Conservation (phyloP, 64 coral and sea anemone genomes). For the Stichodactyla helianthus region DNA sequence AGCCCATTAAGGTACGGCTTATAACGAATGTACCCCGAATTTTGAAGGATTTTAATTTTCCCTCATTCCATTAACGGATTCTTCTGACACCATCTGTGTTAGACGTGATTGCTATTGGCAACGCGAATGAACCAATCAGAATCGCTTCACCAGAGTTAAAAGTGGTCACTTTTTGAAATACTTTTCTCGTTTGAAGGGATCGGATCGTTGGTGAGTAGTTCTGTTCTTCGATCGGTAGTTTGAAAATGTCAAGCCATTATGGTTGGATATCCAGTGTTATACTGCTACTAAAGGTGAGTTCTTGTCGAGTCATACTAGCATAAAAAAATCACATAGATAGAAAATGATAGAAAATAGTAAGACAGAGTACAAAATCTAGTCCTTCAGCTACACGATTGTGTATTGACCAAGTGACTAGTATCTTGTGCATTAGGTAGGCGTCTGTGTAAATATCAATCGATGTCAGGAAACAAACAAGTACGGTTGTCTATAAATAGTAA, state of each 20-base stretch:
- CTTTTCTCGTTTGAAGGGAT: background rate
- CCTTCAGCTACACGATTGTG: background rate
- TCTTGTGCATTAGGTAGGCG: background rate
- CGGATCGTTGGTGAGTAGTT: background rate
- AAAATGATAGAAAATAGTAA: too few relatives aligned
- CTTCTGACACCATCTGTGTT: background rate
- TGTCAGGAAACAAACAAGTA: background rate
- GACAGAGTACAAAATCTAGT: background rate
- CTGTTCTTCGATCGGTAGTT: background rate
- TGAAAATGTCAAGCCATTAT: background rate
- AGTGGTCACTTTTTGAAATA: background rate
- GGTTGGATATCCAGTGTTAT: background rate
- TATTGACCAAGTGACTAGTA: background rate
- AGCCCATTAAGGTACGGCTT: too few relatives aligned
- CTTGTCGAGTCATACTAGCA: background rate
- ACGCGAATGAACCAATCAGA: background rate
- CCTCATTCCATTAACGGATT: background rate
- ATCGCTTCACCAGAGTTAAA: background rate
- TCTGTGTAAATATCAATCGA: background rate
- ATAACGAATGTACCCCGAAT: too few relatives aligned
- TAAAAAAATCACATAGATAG: background rate
- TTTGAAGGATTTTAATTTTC: background rate
- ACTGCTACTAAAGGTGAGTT: background rate
- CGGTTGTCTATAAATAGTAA: background rate
- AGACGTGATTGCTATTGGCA: background rate